Conservation (phyloP, 2,113 vertebrate genomes). For the Emydocephalus ijimae region DNA sequence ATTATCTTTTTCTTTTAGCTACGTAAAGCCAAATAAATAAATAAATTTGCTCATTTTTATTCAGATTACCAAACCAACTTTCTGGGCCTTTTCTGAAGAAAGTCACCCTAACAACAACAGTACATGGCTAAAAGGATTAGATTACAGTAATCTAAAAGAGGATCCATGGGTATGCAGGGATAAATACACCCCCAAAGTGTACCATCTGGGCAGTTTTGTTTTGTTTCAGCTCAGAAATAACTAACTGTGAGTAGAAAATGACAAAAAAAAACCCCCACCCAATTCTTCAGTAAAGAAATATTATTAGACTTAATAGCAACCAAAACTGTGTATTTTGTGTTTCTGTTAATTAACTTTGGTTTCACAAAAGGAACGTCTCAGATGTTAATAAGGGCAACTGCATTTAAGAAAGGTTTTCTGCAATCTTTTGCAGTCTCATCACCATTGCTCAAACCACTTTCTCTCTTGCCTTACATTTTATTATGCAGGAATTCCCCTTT, state of each 20-base stretch:
- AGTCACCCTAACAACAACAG: not conserved
- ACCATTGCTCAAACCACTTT: not conserved
- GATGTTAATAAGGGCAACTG: not conserved
- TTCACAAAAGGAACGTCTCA: slow-evolving; percentile 8
- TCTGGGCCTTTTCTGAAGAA: not conserved
- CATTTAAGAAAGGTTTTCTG: not conserved
- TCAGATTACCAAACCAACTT: not conserved
- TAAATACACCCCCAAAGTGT: not conserved
- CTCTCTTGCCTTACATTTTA: not conserved
- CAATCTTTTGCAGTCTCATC: not conserved
- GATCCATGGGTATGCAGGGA: not conserved
- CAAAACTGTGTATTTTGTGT: not conserved
- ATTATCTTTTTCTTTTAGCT: not conserved
- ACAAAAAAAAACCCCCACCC: no score
- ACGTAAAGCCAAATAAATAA: not conserved
- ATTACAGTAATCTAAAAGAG: not conserved
- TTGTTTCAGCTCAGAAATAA: not conserved
- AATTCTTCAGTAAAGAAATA: not conserved
- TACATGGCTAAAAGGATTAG: not conserved
- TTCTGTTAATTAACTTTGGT: not conserved
- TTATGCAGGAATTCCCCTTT: not conserved
- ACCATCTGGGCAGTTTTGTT: not conserved
- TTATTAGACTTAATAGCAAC: not conserved
- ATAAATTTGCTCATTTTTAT: not conserved
- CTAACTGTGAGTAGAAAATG: not conserved